A percentile compares a stretch with the other conserved stretches of the same genome.
Conservation (phyloP, 2,797 vertebrate genomes). For the Mionectes olivaceus region DNA sequence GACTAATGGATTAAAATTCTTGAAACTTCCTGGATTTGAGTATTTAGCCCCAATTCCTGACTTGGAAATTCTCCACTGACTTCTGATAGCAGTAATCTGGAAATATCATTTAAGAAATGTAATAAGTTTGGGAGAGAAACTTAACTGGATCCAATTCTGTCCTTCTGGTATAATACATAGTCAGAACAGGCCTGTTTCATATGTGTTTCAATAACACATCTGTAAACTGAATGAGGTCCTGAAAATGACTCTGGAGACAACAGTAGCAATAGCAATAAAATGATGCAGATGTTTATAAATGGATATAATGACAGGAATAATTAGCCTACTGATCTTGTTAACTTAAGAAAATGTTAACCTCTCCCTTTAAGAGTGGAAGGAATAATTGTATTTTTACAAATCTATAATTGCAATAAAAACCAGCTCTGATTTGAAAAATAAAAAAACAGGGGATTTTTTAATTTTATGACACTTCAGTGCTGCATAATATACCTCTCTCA, state of each 20-base stretch:
- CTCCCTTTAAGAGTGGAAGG: not conserved
- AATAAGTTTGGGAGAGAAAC: not conserved
- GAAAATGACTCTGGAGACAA: conserved; percentile 20
- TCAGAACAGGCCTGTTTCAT: not conserved
- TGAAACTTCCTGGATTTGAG: not conserved
- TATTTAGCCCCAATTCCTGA: not conserved
- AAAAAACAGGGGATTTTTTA: not conserved
- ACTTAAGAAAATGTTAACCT: not conserved
- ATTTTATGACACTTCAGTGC: not conserved
- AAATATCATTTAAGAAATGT: not conserved
- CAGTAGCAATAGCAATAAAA: not conserved
- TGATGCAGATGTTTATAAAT: not conserved
- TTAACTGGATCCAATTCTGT: not conserved
- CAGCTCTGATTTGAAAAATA: not conserved
- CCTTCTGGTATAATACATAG: not conserved
- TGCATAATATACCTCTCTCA: not conserved
- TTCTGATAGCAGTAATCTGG: not conserved
- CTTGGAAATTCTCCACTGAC: not conserved
- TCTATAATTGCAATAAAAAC: not conserved
- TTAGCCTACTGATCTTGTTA: conserved; percentile 12
- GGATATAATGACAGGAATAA: not conserved
- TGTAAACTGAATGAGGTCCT: not conserved
- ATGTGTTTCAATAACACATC: not conserved
- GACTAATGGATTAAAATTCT: not conserved
- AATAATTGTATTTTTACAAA: not conserved